phyloP scores from a whole-genome alignment of 2,113 vertebrate species.

The Corydoras sp. region DNA sequence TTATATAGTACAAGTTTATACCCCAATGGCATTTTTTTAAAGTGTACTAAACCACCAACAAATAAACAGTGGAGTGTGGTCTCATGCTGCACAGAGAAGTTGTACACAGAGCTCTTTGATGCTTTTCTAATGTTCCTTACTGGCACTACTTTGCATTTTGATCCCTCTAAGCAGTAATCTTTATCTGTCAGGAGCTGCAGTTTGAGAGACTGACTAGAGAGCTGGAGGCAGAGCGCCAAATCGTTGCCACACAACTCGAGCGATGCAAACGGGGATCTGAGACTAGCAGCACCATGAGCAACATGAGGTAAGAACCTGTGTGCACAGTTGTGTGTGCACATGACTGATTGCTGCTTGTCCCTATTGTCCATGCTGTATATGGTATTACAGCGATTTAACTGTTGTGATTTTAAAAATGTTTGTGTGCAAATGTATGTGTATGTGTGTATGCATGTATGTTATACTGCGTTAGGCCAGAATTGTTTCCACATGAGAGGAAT shows the following conservation, averaged over 20 bases:
- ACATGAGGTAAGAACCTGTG: slow-evolving; percentile 79
- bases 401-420: neutral
- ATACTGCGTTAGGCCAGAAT: neutral
- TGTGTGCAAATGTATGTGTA: slow-evolving; percentile 4
- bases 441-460: slow-evolving; percentile 7
- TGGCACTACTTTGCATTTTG: slow-evolving; percentile 15
- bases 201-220: slow-evolving; percentile 96
- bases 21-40: neutral
- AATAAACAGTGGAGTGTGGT: neutral
- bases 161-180: slow-evolving; percentile 15
- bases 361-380: neutral
- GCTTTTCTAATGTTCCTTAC: slow-evolving; percentile 8
- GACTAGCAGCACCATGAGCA: slow-evolving; percentile 94
- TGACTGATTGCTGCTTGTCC: slow-evolving; percentile 4
- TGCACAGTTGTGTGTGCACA: slow-evolving; percentile 9
- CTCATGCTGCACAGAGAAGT: neutral
- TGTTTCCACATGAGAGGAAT: slow-evolving; percentile 32
- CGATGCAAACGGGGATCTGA: slow-evolving; percentile 97
- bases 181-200: slow-evolving; percentile 80
- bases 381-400: neutral
- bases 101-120: slow-evolving; percentile 7
- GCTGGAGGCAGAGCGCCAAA: slow-evolving; percentile 94
- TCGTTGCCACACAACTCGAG: slow-evolving; percentile 94
- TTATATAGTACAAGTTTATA: neutral
- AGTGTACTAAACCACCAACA: neutral